These are phyloP conservation scores for Hemicordylus capensis DNA, from an alignment of 2,113 vertebrate species.

Conservation along the genomic window DNA sequence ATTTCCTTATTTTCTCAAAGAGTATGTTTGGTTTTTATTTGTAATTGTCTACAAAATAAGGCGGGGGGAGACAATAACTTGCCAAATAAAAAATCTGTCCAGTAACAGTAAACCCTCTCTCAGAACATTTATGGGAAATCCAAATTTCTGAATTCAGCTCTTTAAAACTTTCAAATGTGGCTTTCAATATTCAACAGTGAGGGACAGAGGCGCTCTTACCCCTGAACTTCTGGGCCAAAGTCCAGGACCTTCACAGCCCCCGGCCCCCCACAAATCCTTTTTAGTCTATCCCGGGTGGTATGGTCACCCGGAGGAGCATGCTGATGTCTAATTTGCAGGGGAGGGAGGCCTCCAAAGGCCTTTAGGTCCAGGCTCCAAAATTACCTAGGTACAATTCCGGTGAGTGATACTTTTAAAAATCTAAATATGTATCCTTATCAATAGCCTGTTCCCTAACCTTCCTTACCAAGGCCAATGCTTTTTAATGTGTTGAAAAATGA, in stretches of 20 bases:
- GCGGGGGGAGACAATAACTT: slow-evolving; percentile 8
- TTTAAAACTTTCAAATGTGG: background rate
- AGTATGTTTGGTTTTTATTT: slow-evolving; percentile 33
- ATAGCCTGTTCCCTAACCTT: background rate
- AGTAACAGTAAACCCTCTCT: background rate
- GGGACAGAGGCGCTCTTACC: no score
- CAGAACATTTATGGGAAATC: background rate
- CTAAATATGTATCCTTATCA: background rate
- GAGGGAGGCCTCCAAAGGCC: no score
- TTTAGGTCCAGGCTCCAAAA: no score
- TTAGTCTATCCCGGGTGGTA: no score
- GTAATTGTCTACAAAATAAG: slow-evolving; percentile 39
- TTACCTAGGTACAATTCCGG: no score
- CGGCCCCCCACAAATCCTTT: no score
- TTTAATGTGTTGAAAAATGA: background rate
- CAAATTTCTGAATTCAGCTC: background rate
- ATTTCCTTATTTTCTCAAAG: slow-evolving; percentile 25
- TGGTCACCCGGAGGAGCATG: no score
- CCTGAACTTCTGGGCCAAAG: no score
- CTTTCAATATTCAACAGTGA: background rate
- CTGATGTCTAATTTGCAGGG: no score
- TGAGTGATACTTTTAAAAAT: background rate
- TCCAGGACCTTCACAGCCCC: no score
- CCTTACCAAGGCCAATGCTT: background rate
- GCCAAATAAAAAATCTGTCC: slow-evolving; percentile 14